Conservation (phyloP, 2,113 vertebrate species). For the Podocnemis expansa region DNA sequence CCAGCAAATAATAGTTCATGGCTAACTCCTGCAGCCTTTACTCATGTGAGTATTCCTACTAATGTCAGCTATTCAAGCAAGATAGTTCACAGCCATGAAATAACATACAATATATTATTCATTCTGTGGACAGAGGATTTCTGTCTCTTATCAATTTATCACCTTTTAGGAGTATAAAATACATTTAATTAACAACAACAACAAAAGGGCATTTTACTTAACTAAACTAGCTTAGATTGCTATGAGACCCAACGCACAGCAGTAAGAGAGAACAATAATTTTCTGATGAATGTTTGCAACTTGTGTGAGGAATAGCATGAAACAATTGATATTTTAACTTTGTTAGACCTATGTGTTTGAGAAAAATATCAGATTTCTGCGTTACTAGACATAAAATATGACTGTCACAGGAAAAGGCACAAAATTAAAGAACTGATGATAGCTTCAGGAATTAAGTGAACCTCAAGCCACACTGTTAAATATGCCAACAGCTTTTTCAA, state of each 20-base stretch:
- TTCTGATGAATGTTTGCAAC: not conserved
- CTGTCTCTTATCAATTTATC: not conserved
- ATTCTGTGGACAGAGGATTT: not conserved
- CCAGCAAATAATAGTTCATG: not conserved
- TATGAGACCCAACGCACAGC: not conserved
- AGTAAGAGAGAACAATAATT: not conserved
- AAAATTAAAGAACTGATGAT: not conserved
- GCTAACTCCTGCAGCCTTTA: no score
- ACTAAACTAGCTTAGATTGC: not conserved
- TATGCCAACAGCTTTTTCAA: not conserved
- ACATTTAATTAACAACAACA: not conserved
- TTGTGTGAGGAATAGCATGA: not conserved
- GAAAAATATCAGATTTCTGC: no score
- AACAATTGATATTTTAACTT: not conserved
- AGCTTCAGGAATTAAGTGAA: not conserved
- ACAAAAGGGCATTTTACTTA: not conserved
- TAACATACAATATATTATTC: not conserved
- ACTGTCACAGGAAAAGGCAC: not conserved
- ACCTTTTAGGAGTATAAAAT: not conserved
- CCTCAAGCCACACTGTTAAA: not conserved
- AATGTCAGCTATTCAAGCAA: no score
- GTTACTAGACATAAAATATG: no score
- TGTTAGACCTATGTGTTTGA: not conserved
- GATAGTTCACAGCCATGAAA: no score
- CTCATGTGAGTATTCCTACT: no score